Evolutionary conservation across 2,888 invertebrate genomes (phyloP).

Genomic region (Sicus ferrugineus): DNA sequence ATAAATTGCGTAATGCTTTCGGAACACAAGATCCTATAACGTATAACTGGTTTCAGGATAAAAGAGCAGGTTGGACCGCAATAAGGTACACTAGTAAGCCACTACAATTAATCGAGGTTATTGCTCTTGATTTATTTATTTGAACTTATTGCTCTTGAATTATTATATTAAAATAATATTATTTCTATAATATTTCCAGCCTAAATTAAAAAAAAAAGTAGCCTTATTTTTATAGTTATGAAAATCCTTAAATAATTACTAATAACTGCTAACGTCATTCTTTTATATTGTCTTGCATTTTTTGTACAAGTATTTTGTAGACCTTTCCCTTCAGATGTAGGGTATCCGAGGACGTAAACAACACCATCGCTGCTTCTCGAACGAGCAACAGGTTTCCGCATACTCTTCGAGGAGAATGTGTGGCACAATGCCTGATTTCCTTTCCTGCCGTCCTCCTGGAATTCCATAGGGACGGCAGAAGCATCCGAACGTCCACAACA

Average conservation of each 20-base stretch:
- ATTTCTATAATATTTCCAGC: too few species aligned
- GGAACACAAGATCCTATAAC: neutral
- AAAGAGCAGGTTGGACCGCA: neutral
- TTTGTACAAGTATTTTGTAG: too few species aligned
- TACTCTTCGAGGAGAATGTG: conserved; percentile 20
- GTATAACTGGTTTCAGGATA: neutral
- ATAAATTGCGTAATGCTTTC: conserved; percentile 5
- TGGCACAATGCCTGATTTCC: conserved; percentile 24
- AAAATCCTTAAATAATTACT: neutral
- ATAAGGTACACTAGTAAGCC: neutral
- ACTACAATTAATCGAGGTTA: neutral
- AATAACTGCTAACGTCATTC: too few species aligned
- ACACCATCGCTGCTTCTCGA: neutral
- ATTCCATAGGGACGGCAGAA: neutral
- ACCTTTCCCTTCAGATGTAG: neutral
- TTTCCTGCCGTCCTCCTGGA: conserved; percentile 3
- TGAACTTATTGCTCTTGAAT: too few species aligned
- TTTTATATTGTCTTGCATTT: too few species aligned
- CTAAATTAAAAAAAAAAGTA: neutral
- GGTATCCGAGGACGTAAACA: neutral
- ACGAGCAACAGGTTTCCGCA: conserved; percentile 26
- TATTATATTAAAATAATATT: too few species aligned
- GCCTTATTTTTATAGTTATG: neutral
- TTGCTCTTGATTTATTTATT: neutral
- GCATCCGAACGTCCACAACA: neutral